phyloP scores from a whole-genome alignment of 2,113 vertebrate species.

The Choloepus hoffmanni region DNA sequence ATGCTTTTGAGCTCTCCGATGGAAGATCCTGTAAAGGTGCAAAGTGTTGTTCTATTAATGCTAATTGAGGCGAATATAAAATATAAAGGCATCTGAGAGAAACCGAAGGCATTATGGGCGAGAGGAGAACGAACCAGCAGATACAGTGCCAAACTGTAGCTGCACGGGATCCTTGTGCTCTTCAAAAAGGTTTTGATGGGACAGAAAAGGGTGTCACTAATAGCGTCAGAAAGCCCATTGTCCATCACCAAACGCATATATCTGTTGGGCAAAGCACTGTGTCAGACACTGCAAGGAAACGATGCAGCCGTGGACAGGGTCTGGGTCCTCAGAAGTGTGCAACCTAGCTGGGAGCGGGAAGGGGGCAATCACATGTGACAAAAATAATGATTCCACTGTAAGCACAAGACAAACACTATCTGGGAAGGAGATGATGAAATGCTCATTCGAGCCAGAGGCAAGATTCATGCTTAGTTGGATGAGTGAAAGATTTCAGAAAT shows the following conservation, averaged over 20 bases:
- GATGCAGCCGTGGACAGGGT: not conserved
- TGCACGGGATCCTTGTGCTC: not conserved
- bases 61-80: conserved; percentile 74
- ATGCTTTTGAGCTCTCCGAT: conserved; percentile 59
- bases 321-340: not conserved
- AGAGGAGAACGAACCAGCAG: not conserved
- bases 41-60: conserved; percentile 58
- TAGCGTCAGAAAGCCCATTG: not conserved
- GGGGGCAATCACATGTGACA: not conserved
- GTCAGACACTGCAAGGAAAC: not conserved
- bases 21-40: conserved; percentile 64
- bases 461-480: not conserved
- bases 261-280: not conserved
- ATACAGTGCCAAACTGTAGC: not conserved
- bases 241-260: not conserved
- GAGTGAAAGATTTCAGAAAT: conserved; percentile 43
- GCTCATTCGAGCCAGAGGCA: not conserved
- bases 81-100: conserved; percentile 55
- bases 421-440: not conserved
- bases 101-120: not conserved
- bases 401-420: conserved; percentile 1
- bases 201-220: not conserved
- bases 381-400: not conserved
- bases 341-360: not conserved
- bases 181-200: not conserved